Evolutionary conservation across 2,113 vertebrate genomes (phyloP), one percentile per base, ranked within the genome.

Genomic region (Heterotilapia buettikoferi): DNA sequence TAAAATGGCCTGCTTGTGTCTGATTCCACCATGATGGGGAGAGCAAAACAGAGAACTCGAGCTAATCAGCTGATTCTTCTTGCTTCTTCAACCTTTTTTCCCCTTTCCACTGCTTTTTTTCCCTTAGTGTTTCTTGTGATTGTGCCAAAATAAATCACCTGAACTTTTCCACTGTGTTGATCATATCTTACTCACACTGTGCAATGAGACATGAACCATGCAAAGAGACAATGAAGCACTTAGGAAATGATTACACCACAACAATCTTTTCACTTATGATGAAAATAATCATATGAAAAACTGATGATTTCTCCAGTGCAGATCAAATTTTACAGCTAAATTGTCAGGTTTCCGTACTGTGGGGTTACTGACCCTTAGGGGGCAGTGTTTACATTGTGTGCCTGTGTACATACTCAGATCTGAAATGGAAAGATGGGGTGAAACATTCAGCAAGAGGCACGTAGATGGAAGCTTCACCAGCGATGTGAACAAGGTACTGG

Each of bases 381-480:
- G 82, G 45, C 33, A 5, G 61, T 87, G 86, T 91, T 94, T 63
- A 88, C 86, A 83, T 87, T 93, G 87, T 94, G 88, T 94, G 80
- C 90, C 86, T 94, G 82, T 94, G 92, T 94, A 82, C 91, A 84
- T 85, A 89, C 85, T 88, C 95, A 99, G 98, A 94, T 97, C 97
- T 93, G 93, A 96, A 83, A 94, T 93, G 92, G 94, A 93, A 81
- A 93, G 93, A 89, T 56, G 92, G n/a, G 93, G 87, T 1, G 96
- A 96, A 84, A 94, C 95, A 82, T 38, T 97, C 89, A 95, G 92
- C 86, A 97, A 96, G 95, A 97, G 99, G 91, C 98, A 99, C 3
- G 98, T 98, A 6, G 98, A 99, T 24, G 98, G 98, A 47, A 98
- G 97, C 92, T 99, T 99, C 96, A 98, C 98, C 6, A 99, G 98